A percentile compares a stretch with the other conserved stretches of the same genome.
Evolutionary conservation across 1,140 invertebrate species (phyloP).

Genomic region (Amyelois transitella): DNA sequence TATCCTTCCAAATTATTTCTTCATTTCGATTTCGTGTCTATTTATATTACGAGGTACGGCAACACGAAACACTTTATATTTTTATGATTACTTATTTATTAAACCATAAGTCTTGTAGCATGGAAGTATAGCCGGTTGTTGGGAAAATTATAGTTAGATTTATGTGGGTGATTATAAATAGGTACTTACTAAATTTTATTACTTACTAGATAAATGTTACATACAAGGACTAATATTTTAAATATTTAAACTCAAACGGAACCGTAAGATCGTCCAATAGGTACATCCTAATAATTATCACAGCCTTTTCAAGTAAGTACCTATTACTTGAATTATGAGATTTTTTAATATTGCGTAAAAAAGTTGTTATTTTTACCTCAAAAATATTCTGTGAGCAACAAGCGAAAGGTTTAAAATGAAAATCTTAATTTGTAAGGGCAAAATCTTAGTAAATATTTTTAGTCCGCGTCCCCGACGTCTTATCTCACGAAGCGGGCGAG

Average conservation of each 20-base stretch:
- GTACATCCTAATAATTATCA: too few relatives aligned
- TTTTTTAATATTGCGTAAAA: too few relatives aligned
- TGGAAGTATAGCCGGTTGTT: background rate
- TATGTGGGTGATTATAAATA: background rate
- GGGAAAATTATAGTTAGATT: background rate
- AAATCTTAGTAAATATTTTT: background rate
- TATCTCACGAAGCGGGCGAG: slow-evolving; percentile 52
- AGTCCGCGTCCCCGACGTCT: slow-evolving; percentile 25
- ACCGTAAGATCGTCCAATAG: too few relatives aligned
- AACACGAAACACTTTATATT: slow-evolving; percentile 2
- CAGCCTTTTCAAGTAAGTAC: too few relatives aligned
- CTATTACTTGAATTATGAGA: too few relatives aligned
- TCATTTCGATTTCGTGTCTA: slow-evolving; percentile 40
- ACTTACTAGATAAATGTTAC: too few relatives aligned
- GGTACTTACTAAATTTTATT: too few relatives aligned
- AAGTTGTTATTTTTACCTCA: too few relatives aligned
- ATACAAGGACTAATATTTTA: too few relatives aligned
- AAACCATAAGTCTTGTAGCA: background rate
- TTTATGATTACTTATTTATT: slow-evolving; percentile 3
- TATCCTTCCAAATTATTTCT: slow-evolving; percentile 62
- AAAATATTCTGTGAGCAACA: too few relatives aligned
- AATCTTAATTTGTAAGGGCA: background rate
- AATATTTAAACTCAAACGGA: too few relatives aligned
- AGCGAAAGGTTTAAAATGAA: background rate
- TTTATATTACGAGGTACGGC: slow-evolving; percentile 10